Percentiles rank a stretch among this genome's conserved stretches.
These are phyloP conservation scores for Wasmannia auropunctata DNA, from an alignment of 1,140 invertebrate genomes.

Conservation along the genomic window DNA sequence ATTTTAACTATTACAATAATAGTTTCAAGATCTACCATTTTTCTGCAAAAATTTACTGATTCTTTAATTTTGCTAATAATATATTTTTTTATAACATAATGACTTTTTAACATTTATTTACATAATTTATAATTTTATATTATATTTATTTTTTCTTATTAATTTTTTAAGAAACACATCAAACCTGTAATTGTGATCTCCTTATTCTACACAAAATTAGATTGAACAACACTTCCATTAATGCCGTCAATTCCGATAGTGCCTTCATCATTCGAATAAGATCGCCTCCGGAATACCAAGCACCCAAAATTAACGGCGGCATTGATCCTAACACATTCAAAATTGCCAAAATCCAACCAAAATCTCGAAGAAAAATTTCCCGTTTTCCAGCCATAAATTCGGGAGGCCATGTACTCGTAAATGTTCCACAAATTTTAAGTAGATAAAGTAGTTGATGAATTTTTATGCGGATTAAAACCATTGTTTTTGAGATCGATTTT, in stretches of 20 bases:
- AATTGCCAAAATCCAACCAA: conserved; percentile 61
- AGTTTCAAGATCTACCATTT: too few relatives aligned
- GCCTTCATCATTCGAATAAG: conserved; percentile 63
- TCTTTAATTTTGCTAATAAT: too few relatives aligned
- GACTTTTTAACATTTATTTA: too few relatives aligned
- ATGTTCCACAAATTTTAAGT: conserved; percentile 46
- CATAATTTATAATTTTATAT: too few relatives aligned
- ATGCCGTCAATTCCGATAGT: conserved; percentile 69
- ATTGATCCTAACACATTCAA: conserved; percentile 30
- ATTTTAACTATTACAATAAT: too few relatives aligned
- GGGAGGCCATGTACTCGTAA: conserved; percentile 71
- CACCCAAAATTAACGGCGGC: conserved; percentile 53
- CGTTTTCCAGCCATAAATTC: conserved; percentile 18
- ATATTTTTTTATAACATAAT: too few relatives aligned
- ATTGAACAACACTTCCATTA: conserved; percentile 67
- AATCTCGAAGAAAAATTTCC: conserved; percentile 51
- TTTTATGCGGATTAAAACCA: conserved; percentile 27
- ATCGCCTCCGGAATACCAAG: conserved; percentile 60
- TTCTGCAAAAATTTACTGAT: too few relatives aligned
- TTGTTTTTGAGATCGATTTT: not conserved
- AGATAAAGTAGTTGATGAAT: conserved; percentile 23
- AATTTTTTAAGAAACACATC: not conserved
- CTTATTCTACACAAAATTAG: conserved; percentile 64
- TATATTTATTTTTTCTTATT: too few relatives aligned
- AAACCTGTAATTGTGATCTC: conserved; percentile 66